These are phyloP conservation scores for Anthrax anthrax DNA, from an alignment of 2,888 invertebrate genomes.

Conservation along the genomic window DNA sequence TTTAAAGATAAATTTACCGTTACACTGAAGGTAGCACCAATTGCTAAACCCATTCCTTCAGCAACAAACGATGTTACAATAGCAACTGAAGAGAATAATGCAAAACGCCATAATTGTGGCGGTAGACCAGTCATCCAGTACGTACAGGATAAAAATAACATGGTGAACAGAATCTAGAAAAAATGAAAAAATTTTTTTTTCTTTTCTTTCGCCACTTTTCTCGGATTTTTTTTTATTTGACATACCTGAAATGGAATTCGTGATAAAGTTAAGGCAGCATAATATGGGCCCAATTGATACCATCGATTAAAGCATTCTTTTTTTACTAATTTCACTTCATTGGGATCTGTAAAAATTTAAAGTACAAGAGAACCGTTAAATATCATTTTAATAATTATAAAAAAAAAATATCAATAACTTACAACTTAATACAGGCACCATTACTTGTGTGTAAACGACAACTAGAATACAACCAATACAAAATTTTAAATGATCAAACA, in stretches of 20 bases:
- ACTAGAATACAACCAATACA: slow-evolving; percentile 51
- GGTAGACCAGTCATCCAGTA: slow-evolving; percentile 59
- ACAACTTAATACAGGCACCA: slow-evolving; percentile 54
- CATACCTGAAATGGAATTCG: slow-evolving; percentile 42
- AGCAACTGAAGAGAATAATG: slow-evolving; percentile 50
- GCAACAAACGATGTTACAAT: slow-evolving; percentile 57
- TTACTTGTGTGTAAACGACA: slow-evolving; percentile 52
- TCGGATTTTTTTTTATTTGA: too few relatives aligned
- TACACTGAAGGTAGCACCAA: slow-evolving; percentile 54
- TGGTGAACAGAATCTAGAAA: slow-evolving; percentile 40
- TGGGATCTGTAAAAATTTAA: slow-evolving; percentile 44
- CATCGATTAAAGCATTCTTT: slow-evolving; percentile 57
- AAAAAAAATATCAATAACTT: slow-evolving; percentile 26
- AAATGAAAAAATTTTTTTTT: slow-evolving; percentile 4
- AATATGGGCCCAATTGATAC: slow-evolving; percentile 51
- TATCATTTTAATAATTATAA: too few relatives aligned
- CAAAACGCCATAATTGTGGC: slow-evolving; percentile 45
- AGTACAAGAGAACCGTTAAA: too few relatives aligned
- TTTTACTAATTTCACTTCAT: slow-evolving; percentile 51
- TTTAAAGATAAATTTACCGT: slow-evolving; percentile 42
- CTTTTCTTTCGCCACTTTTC: too few relatives aligned
- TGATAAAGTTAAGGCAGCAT: slow-evolving; percentile 46
- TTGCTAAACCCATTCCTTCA: slow-evolving; percentile 64
- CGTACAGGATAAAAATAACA: slow-evolving; percentile 44
- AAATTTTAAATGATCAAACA: slow-evolving; percentile 54